phyloP scores from a whole-genome alignment of 2,888 invertebrate species.

The Oscheius onirici region DNA sequence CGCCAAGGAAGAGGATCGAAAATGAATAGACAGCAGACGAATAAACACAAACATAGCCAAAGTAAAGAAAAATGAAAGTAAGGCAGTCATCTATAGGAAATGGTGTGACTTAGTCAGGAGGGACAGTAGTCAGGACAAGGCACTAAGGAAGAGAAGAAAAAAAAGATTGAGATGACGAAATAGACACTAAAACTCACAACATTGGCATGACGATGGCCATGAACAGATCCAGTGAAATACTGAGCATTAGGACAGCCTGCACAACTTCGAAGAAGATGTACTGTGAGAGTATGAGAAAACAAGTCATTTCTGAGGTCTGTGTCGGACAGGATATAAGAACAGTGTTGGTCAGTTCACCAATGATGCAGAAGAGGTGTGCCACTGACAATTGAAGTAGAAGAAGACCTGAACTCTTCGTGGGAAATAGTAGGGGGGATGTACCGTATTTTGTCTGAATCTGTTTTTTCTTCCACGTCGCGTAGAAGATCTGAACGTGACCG shows the following conservation, averaged over 20 bases:
- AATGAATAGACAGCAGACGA: too few relatives aligned
- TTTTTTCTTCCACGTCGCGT: slow-evolving; percentile 22
- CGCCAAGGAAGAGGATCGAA: too few relatives aligned
- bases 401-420: slow-evolving; percentile 22
- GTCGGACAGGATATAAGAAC: slow-evolving; percentile 6
- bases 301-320: slow-evolving; percentile 3
- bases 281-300: slow-evolving; percentile 3
- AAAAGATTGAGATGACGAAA: not conserved
- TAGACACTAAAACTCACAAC: slow-evolving; percentile 17
- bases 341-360: slow-evolving; percentile 16
- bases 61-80: too few relatives aligned
- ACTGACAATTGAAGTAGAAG: slow-evolving; percentile 18
- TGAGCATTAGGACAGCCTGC: slow-evolving; percentile 27
- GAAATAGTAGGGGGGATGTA: not conserved
- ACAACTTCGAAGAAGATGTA: slow-evolving; percentile 26
- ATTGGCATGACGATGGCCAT: slow-evolving; percentile 24
- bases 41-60: too few relatives aligned
- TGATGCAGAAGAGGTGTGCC: slow-evolving; percentile 24
- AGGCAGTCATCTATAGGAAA: too few relatives aligned
- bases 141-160: too few relatives aligned
- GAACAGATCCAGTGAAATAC: slow-evolving; percentile 28
- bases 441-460: slow-evolving; percentile 28
- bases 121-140: too few relatives aligned
- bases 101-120: too few relatives aligned
- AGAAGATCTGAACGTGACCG: slow-evolving; percentile 29